Percentiles rank a stretch among this genome's conserved stretches.
Evolutionary conservation across 2,888 invertebrate species (phyloP).

Genomic region (Eilema depressum): DNA sequence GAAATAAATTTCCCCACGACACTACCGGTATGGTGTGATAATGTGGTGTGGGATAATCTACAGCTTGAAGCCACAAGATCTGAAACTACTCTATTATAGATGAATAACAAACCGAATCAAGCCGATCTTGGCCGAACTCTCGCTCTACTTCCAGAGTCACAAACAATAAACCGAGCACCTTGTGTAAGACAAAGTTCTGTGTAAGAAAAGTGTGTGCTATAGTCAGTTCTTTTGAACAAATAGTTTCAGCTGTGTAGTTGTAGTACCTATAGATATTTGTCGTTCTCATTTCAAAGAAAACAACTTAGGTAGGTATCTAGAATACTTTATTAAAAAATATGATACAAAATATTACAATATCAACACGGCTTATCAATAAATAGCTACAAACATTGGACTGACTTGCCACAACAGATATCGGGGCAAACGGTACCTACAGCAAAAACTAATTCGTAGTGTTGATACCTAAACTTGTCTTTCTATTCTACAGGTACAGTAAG

Average conservation of each 20-base stretch:
- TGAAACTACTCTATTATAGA: not conserved
- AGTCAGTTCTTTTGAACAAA: too few species aligned
- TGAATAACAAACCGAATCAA: not conserved
- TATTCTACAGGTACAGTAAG: not conserved
- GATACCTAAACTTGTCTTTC: too few species aligned
- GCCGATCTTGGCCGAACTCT: not conserved
- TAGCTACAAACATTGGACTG: not conserved
- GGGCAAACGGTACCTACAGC: not conserved
- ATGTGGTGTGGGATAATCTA: too few species aligned
- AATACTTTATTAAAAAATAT: slow-evolving; percentile 14
- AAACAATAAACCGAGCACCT: too few species aligned
- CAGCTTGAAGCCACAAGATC: not conserved
- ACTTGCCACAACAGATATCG: too few species aligned
- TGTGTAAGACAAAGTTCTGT: too few species aligned
- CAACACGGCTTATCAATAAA: not conserved
- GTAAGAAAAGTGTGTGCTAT: too few species aligned
- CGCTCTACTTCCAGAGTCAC: not conserved
- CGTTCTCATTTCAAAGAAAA: not conserved
- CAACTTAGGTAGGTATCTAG: not conserved
- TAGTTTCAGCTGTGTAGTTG: too few species aligned
- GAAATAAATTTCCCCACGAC: too few species aligned
- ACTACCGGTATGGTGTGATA: too few species aligned
- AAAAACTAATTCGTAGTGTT: too few species aligned
- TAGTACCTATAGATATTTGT: too few species aligned
- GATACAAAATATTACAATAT: slow-evolving; percentile 6